phyloP scores from a whole-genome alignment of 2,888 invertebrate genomes.

The Limnephilus marmoratus region DNA sequence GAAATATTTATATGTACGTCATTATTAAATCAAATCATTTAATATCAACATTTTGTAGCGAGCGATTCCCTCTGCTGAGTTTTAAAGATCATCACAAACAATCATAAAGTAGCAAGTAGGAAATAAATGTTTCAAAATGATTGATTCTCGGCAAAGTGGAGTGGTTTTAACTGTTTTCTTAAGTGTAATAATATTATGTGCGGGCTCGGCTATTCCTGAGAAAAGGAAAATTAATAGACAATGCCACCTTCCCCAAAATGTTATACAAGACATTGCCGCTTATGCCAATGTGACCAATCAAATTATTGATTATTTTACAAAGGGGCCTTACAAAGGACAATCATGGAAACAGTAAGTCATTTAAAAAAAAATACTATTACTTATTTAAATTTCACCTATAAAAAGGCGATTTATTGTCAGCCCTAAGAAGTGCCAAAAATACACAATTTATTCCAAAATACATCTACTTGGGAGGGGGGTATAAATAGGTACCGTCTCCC shows the following conservation, averaged over 20 bases:
- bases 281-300: constrained; percentile 54
- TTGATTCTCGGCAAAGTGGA: neutral
- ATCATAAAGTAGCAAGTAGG: neutral
- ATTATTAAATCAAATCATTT: neutral
- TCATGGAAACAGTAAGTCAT: constrained; percentile 55
- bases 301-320: constrained; percentile 58
- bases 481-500: too few species aligned
- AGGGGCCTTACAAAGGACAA: constrained; percentile 58
- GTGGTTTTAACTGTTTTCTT: neutral
- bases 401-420: neutral
- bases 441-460: too few species aligned
- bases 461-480: too few species aligned
- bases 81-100: too few species aligned
- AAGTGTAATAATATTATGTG: neutral
- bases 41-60: neutral
- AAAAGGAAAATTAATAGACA: neutral
- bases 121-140: neutral
- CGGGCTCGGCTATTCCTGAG: neutral
- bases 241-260: constrained; percentile 56
- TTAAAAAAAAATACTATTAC: too few species aligned
- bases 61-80: neutral
- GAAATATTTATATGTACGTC: too few species aligned
- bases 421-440: neutral
- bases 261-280: constrained; percentile 55
- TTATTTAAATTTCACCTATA: too few species aligned